A percentile compares a stretch with the other conserved stretches of the same genome.
Conservation (phyloP, 1,140 invertebrate genomes). For the Cyclargus thomasi region DNA sequence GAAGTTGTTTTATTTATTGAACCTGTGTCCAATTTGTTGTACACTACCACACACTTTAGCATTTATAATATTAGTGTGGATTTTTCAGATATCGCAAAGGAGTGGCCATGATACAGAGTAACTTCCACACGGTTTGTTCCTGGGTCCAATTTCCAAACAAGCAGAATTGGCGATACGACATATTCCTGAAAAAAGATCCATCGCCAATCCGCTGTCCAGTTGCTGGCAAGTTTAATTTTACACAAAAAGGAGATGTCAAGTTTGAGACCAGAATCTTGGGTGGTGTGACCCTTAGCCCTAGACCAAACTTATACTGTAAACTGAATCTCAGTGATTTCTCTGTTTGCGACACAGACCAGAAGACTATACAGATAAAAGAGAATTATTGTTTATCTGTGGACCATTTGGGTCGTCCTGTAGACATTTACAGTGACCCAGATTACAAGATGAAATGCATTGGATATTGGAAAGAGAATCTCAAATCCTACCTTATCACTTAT, state of each 20-base stretch:
- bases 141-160: constrained; percentile 94
- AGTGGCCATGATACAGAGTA: constrained; percentile 90
- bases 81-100: constrained; percentile 88
- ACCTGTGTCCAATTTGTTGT: too few species aligned
- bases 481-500: constrained; percentile 97
- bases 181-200: constrained; percentile 92
- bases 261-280: constrained; percentile 95
- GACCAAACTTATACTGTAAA: constrained; percentile 94
- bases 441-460: constrained; percentile 98
- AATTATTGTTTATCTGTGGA: constrained; percentile 97
- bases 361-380: constrained; percentile 94
- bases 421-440: constrained; percentile 97
- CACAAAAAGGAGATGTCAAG: constrained; percentile 89
- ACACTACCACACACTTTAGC: too few species aligned
- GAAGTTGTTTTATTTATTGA: too few species aligned
- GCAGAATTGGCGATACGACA: constrained; percentile 90
- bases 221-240: constrained; percentile 96
- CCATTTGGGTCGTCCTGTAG: constrained; percentile 92
- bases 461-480: constrained; percentile 98
- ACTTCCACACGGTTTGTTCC: constrained; percentile 94
- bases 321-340: constrained; percentile 96
- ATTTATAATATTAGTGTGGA: too few species aligned
- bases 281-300: constrained; percentile 93
- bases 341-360: constrained; percentile 94
- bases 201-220: constrained; percentile 95